Evolutionary conservation across 2,113 vertebrate genomes (phyloP).

Genomic region (Hemichromis elongatus): DNA sequence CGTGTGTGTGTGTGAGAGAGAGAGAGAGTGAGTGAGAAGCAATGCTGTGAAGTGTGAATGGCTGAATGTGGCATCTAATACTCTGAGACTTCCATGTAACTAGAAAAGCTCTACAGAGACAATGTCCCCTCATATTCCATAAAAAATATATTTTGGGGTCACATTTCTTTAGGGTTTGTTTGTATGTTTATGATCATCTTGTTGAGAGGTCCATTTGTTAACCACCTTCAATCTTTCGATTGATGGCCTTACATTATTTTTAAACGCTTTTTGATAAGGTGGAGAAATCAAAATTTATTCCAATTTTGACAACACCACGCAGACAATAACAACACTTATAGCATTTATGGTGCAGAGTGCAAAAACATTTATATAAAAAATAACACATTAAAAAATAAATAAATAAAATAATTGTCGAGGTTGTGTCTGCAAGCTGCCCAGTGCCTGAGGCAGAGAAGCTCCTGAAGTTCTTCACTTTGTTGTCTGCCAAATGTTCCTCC

Average conservation of each 20-base stretch:
- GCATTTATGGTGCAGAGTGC: neutral
- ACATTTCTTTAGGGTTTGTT: neutral
- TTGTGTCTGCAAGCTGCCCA: neutral
- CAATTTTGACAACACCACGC: accelerated
- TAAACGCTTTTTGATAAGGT: neutral
- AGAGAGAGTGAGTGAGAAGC: neutral
- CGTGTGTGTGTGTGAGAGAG: neutral
- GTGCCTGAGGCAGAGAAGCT: neutral
- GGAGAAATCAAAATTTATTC: neutral
- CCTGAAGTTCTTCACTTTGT: neutral
- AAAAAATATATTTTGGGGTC: neutral
- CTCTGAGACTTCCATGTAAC: neutral
- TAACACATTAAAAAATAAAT: neutral
- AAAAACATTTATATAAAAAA: neutral
- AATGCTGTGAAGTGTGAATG: neutral
- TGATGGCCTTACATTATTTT: neutral
- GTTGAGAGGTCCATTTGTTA: neutral
- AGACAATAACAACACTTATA: neutral
- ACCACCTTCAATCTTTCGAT: neutral
- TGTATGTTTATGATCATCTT: neutral
- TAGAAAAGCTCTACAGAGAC: neutral
- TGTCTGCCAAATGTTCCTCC: neutral
- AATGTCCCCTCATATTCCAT: neutral
- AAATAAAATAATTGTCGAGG: neutral
- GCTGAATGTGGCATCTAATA: neutral